Conservation (phyloP, 2,797 vertebrate genomes). For the Microctenopoma stevenorrisi region DNA sequence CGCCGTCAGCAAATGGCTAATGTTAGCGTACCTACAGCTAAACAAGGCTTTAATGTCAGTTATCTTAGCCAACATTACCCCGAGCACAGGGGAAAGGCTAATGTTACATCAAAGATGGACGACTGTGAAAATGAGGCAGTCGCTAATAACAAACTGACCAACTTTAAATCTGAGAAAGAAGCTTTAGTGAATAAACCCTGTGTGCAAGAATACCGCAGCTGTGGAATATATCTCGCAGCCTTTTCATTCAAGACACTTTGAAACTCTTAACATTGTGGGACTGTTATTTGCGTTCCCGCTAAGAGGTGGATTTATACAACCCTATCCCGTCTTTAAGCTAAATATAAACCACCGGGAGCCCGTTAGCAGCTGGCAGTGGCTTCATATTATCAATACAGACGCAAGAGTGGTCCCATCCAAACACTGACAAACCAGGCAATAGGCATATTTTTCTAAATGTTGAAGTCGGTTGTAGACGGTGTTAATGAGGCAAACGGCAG, state of each 20-base stretch:
- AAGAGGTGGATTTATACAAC: neutral
- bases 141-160: neutral
- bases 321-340: neutral
- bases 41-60: slow-evolving; percentile 52
- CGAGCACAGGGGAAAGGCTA: slow-evolving; percentile 14
- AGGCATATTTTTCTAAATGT: too few species aligned
- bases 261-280: neutral
- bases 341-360: too few species aligned
- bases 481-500: too few species aligned
- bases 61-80: slow-evolving; percentile 33
- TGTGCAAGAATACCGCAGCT: slow-evolving; percentile 1
- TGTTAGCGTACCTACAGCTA: slow-evolving; percentile 52
- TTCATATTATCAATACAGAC: too few species aligned
- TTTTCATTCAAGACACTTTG: slow-evolving; percentile 1
- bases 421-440: too few species aligned
- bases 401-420: too few species aligned
- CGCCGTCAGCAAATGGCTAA: slow-evolving; percentile 49
- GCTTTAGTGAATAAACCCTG: slow-evolving; percentile 25
- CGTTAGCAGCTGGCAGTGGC: too few species aligned
- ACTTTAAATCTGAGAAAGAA: neutral
- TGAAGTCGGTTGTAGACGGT: too few species aligned
- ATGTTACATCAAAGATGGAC: slow-evolving; percentile 27
- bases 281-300: neutral
- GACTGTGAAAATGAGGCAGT: slow-evolving; percentile 19
- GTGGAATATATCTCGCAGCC: neutral